Conservation (phyloP, 2,797 vertebrate species). For the Paguma larvata region DNA sequence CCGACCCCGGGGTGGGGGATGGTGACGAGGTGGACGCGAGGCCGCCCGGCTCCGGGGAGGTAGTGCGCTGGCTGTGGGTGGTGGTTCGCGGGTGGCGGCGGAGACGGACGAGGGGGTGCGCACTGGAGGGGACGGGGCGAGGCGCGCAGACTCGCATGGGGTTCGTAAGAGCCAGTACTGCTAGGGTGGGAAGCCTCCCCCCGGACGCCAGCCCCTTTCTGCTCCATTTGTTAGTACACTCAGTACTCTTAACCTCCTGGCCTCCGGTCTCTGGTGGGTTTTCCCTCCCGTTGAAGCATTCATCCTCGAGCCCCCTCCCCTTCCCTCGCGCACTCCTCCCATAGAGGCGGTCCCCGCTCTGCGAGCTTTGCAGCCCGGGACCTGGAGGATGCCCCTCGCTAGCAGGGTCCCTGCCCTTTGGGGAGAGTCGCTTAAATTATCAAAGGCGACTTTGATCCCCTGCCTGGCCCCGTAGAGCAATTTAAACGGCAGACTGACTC, state of each 20-base stretch:
- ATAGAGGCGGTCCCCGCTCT: slow-evolving; percentile 75
- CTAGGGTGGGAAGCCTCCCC: slow-evolving; percentile 45
- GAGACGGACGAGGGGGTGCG: slow-evolving; percentile 65
- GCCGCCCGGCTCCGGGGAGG: slow-evolving; percentile 83
- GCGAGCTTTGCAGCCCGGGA: slow-evolving; percentile 55
- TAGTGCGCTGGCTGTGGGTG: slow-evolving; percentile 79
- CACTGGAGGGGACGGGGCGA: slow-evolving; percentile 67
- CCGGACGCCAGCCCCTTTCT: slow-evolving; percentile 62
- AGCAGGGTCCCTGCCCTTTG: slow-evolving; percentile 86
- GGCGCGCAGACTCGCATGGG: slow-evolving; percentile 46
- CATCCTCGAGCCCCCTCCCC: slow-evolving; percentile 79
- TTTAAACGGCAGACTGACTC: slow-evolving; percentile 56
- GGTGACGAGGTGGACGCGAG: slow-evolving; percentile 67
- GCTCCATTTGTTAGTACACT: slow-evolving; percentile 44
- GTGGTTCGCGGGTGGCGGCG: slow-evolving; percentile 75
- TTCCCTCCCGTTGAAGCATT: slow-evolving; percentile 43
- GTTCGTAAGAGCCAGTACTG: not conserved
- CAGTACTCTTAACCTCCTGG: slow-evolving; percentile 70
- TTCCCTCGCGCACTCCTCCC: slow-evolving; percentile 80
- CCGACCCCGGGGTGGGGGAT: slow-evolving; percentile 65
- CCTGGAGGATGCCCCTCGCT: slow-evolving; percentile 63
- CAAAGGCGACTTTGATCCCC: slow-evolving; percentile 73
- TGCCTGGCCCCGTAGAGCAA: slow-evolving; percentile 70
- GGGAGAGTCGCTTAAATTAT: slow-evolving; percentile 77
- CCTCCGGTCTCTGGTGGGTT: slow-evolving; percentile 75